phyloP scores from a whole-genome alignment of 2,888 invertebrate species.

The Callinectes sapidus region DNA sequence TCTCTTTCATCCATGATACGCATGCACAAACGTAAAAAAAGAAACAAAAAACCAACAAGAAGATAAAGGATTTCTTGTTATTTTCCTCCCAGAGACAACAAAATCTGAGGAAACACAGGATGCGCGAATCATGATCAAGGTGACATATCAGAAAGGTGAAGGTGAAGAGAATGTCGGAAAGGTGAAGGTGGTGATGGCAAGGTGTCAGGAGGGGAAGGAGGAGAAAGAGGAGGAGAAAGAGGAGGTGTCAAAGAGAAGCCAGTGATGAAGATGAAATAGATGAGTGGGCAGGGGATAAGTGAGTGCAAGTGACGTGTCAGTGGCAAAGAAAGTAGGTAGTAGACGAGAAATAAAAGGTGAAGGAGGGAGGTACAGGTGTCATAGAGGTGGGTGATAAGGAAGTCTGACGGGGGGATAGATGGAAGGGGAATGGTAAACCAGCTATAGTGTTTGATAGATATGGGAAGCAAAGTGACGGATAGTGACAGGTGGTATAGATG shows the following conservation, averaged over 20 bases:
- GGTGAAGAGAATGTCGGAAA: neutral
- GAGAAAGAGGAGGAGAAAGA: slow-evolving; percentile 20
- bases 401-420: neutral
- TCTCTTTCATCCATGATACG: neutral
- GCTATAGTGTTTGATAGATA: neutral
- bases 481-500: neutral
- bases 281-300: neutral
- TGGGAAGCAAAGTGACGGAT: neutral
- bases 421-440: neutral
- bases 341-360: neutral
- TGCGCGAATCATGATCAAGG: slow-evolving; percentile 33
- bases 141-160: slow-evolving; percentile 10
- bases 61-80: neutral
- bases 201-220: slow-evolving; percentile 1
- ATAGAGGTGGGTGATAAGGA: neutral
- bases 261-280: neutral
- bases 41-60: neutral
- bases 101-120: slow-evolving; percentile 14
- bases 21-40: neutral
- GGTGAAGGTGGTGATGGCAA: slow-evolving; percentile 7
- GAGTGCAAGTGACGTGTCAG: neutral
- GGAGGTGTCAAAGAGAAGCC: neutral
- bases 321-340: neutral
- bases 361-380: neutral
- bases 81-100: slow-evolving; percentile 15